Base-by-base conservation (phyloP, 2,113 vertebrate species). In the Cebidichthys violaceus region DNA sequence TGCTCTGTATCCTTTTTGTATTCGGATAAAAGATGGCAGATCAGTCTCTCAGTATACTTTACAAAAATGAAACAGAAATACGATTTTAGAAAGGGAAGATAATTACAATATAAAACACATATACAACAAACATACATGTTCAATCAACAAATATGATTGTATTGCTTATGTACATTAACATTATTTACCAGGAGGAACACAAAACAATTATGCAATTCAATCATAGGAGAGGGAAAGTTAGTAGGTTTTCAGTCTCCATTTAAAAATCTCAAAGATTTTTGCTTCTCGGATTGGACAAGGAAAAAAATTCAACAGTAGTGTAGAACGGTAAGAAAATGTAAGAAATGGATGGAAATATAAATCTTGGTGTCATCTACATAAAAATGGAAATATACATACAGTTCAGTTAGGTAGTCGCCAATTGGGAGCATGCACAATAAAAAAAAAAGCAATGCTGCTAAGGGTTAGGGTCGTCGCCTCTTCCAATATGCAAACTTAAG, bases 311-410 rank as follows among this genome's bases (percentile, higher is more conserved):
- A 33, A 33, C 33, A 33, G 33, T 6, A 33, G 24, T 43, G 39
- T 29, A 3, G 41, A 4, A 47, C 22, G 13, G 14, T 39, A 18
- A 39, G 13, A 39, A 57, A 24, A 20, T 52, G 6, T 7, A 54
- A 24, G 33, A 1, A 27, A 72, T 24, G 50, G 33, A 27, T 54
- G 15, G 3, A 0, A 39, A 17, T 57, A 72, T 55, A 60, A 60
- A 77, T 60, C 29, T 70, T 41, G 50, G 17, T 50, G 33, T 73
- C 60, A 45, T 80, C 15, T 24, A 29, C 27, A 65, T 65, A 65
- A 64, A 54, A 13, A 14, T 54, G 4, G 9, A 73, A 24, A 72
- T 33, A 41, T 31, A 37, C 1, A 31, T 31, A 71, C 13, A 57
- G 2, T 27, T 31, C 0, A n/a, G 9, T 37, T 37, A 37, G 37